phyloP scores from a whole-genome alignment of 2,797 vertebrate genomes.

The Hybognathus amarus region DNA sequence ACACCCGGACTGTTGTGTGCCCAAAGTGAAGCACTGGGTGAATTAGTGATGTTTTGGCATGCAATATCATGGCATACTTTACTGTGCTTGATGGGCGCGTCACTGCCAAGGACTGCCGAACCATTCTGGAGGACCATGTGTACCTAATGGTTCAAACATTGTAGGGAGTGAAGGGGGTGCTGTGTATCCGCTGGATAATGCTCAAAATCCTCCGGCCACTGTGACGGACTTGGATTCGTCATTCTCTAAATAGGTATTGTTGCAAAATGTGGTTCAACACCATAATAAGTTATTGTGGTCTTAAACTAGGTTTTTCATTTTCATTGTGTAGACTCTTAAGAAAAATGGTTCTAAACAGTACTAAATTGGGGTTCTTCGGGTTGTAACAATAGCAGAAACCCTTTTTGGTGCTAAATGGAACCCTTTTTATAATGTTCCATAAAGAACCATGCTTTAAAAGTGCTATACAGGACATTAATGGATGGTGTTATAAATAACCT shows the following conservation, averaged over 20 bases:
- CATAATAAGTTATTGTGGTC: background rate
- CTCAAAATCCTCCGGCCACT: background rate
- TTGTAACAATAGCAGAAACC: too few species aligned
- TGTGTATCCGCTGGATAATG: background rate
- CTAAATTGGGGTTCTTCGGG: too few species aligned
- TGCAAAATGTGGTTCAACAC: background rate
- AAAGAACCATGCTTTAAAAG: too few species aligned
- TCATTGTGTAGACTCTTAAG: background rate
- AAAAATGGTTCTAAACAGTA: too few species aligned
- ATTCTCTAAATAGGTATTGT: background rate
- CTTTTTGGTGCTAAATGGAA: too few species aligned
- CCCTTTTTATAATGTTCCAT: too few species aligned
- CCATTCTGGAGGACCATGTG: background rate
- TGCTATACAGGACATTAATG: too few species aligned
- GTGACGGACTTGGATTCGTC: background rate
- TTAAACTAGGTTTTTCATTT: background rate
- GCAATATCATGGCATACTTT: background rate
- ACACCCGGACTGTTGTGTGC: background rate
- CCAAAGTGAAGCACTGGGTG: background rate
- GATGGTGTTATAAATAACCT: too few species aligned
- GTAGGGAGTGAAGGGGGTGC: background rate
- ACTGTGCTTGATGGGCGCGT: background rate
- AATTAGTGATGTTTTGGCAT: background rate
- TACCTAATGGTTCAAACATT: background rate
- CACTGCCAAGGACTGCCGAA: background rate